A percentile compares a stretch with the other conserved stretches of the same genome.
Evolutionary conservation across 1,140 invertebrate genomes (phyloP).

Genomic region (Diuraphis noxia): DNA sequence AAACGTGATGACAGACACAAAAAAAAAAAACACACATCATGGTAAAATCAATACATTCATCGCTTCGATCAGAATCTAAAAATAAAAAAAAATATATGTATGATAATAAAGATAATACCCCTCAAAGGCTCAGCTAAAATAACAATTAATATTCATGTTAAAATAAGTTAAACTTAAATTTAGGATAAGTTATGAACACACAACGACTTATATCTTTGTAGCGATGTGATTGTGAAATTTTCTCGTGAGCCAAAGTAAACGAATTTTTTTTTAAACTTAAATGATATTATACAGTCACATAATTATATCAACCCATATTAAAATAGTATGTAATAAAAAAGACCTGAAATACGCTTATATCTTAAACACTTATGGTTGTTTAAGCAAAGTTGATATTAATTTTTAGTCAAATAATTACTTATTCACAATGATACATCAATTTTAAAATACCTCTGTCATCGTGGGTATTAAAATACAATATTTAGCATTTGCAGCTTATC

Average conservation of each 20-base stretch:
- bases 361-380: background rate
- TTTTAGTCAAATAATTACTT: background rate
- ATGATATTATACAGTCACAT: background rate
- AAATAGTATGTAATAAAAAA: background rate
- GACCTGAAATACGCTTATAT: background rate
- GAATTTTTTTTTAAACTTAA: background rate
- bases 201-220: background rate
- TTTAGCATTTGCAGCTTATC: background rate
- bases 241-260: background rate
- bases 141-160: background rate
- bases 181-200: background rate
- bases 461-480: background rate
- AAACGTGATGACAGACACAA: no score
- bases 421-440: background rate
- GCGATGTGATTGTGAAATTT: background rate
- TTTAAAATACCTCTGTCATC: background rate
- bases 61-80: no score
- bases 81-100: no score
- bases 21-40: no score
- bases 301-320: background rate
- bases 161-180: background rate
- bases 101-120: background rate
- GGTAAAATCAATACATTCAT: no score
- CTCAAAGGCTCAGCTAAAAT: background rate
- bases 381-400: background rate